Conservation (phyloP, 1,140 invertebrate species). For the Coptotermes formosanus region DNA sequence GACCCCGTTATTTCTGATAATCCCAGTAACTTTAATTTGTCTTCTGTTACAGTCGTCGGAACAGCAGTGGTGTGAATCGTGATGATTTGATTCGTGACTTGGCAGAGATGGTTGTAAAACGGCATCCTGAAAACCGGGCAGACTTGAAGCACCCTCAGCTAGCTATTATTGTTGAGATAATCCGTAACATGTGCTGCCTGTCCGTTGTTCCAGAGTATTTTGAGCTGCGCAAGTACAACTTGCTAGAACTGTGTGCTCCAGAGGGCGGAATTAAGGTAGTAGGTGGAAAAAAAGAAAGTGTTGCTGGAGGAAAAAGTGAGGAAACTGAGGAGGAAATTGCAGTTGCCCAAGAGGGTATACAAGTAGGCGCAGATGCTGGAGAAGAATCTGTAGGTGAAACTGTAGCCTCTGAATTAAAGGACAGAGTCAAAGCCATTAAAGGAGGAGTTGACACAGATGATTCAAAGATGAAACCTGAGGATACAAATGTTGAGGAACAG, state of each 20-base stretch:
- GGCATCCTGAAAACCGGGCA: slow-evolving; percentile 69
- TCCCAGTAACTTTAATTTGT: neutral
- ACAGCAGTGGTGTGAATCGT: slow-evolving; percentile 70
- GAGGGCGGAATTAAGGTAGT: slow-evolving; percentile 1
- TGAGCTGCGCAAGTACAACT: slow-evolving; percentile 68
- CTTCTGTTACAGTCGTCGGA: slow-evolving; percentile 58
- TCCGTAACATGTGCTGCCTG: slow-evolving; percentile 64
- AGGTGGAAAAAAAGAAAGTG: neutral
- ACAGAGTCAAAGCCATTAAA: neutral
- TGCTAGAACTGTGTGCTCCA: slow-evolving; percentile 49
- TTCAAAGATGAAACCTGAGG: neutral
- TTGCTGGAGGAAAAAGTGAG: neutral
- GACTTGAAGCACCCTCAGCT: slow-evolving; percentile 72
- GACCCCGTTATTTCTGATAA: too few species aligned
- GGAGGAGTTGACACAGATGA: neutral
- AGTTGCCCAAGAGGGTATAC: neutral
- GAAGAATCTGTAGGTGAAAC: neutral
- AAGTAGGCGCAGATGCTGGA: neutral
- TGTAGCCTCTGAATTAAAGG: neutral
- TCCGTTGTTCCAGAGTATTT: slow-evolving; percentile 65
- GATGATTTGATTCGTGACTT: slow-evolving; percentile 68
- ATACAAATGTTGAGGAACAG: neutral
- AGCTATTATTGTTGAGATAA: slow-evolving; percentile 76
- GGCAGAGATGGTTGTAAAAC: slow-evolving; percentile 63
- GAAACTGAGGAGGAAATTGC: neutral